A percentile compares a stretch with the other conserved stretches of the same genome.
These are phyloP conservation scores for Melanchra persicariae DNA, from an alignment of 2,888 invertebrate species.

Conservation along the genomic window DNA sequence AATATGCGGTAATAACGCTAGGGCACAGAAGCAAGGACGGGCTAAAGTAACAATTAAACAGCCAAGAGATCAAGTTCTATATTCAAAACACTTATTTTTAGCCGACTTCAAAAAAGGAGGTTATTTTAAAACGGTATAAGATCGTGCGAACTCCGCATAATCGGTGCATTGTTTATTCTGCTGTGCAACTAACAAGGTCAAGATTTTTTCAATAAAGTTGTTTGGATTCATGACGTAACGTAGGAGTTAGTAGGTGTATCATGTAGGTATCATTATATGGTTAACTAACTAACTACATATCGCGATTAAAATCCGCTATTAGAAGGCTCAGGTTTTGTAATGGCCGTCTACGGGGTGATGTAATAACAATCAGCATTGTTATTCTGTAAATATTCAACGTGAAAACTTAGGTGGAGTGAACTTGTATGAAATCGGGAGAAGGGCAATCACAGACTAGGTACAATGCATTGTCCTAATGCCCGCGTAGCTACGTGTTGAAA, in stretches of 20 bases:
- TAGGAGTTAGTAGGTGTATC: constrained; percentile 3
- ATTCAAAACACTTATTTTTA: constrained; percentile 44
- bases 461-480: too few species aligned
- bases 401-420: too few species aligned
- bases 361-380: neutral
- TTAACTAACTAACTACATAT: constrained; percentile 11
- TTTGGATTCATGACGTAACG: constrained; percentile 24
- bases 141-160: constrained; percentile 49
- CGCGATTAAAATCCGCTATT: constrained; percentile 8
- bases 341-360: neutral
- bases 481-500: neutral
- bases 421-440: too few species aligned
- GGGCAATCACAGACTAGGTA: too few species aligned
- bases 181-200: constrained; percentile 44
- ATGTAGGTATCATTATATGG: constrained; percentile 17
- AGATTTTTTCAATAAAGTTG: constrained; percentile 44
- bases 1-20: constrained; percentile 49
- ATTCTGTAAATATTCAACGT: neutral
- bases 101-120: too few species aligned
- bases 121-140: constrained; percentile 46
- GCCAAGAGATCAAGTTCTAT: constrained; percentile 65
- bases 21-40: constrained; percentile 64
- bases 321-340: constrained; percentile 13
- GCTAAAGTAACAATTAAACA: constrained; percentile 67
- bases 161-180: constrained; percentile 54